Base-by-base conservation (phyloP, 92 coral and sea anemone species). In the Isaurus tuberculatus region DNA sequence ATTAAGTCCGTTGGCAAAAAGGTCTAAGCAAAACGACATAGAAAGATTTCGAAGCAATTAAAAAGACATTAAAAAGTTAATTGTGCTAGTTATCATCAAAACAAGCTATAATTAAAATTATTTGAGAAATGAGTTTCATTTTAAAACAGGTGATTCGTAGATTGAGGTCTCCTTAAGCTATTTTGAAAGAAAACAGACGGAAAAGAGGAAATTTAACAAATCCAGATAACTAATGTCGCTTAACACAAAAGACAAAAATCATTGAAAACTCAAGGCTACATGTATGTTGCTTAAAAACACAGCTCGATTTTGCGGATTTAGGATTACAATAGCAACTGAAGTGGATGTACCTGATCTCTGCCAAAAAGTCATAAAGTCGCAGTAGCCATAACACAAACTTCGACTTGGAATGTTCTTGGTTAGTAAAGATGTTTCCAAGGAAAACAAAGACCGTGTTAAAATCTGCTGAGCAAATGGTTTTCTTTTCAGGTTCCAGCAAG, bases 401-500 rank as follows among this genome's bases (percentile, higher is more conserved):
- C 27, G 34, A 2, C 10, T 0, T 15, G 27, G 33, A 63, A 63
- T 63, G 69, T 27, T 63, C 69, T 27, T 26, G 69, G 69, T 63
- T 8, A 27, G 69, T 63, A 26, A 63, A 29, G 17, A 7, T 29
- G 3, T 26, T 33, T 63, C 33, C 14, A 15, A 25, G 13, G 13
- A 8, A 33, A 68, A 14, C 25, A 68, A 20, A 22, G 33, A 11
- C 73, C 22, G 16, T n/a, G 13, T n/a, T 68, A 14, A 31, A 64
- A 64, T 5, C 29, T 4, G 29, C 23, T 31, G 48, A 17, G 5
- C 23, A 68, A 32, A 5, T 16, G 11, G 16, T 32, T 30, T 68
- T 8, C 19, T 3, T 68, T 36, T 68, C 46, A 68, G 73, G 73
- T 68, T 33, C 73, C 73, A 4, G 23, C 44, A 15, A 68, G 73